A percentile compares a stretch with the other conserved stretches of the same genome.
These are phyloP conservation scores for Aleiodes testaceus DNA, from an alignment of 2,888 invertebrate genomes.

Conservation along the genomic window DNA sequence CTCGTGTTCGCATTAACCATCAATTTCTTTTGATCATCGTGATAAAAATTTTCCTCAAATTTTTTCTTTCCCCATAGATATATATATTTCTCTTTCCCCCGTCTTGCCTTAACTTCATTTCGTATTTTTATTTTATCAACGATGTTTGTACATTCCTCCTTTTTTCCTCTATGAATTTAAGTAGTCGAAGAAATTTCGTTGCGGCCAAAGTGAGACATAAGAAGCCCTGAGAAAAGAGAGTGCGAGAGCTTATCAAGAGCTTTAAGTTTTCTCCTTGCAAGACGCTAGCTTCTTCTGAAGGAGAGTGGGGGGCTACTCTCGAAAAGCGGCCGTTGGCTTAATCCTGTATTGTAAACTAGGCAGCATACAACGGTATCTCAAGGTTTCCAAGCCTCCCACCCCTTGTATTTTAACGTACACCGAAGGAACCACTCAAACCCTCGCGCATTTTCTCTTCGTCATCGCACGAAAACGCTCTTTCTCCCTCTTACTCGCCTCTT, in stretches of 20 bases:
- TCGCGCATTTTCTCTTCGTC: constrained; percentile 42
- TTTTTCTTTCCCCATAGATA: not conserved
- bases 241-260: constrained; percentile 66
- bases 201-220: constrained; percentile 34
- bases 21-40: constrained; percentile 27
- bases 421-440: not conserved
- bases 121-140: not conserved
- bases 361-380: constrained; percentile 61
- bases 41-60: constrained; percentile 20
- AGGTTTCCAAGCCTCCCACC: constrained; percentile 62
- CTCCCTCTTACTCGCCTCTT: not conserved
- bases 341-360: constrained; percentile 70
- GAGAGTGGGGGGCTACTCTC: constrained; percentile 42
- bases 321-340: constrained; percentile 60
- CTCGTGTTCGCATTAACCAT: constrained; percentile 18
- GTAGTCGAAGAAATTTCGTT: constrained; percentile 28
- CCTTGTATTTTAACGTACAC: constrained; percentile 34
- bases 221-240: constrained; percentile 51
- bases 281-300: constrained; percentile 41
- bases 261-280: constrained; percentile 63
- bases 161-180: constrained; percentile 1
- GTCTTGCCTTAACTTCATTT: not conserved
- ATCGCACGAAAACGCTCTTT: not conserved
- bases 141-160: not conserved
- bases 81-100: not conserved